Evolutionary conservation across 2,888 invertebrate genomes (phyloP), one percentile per base, ranked within the genome.

Genomic region (Caenorhabditis uteleia): DNA sequence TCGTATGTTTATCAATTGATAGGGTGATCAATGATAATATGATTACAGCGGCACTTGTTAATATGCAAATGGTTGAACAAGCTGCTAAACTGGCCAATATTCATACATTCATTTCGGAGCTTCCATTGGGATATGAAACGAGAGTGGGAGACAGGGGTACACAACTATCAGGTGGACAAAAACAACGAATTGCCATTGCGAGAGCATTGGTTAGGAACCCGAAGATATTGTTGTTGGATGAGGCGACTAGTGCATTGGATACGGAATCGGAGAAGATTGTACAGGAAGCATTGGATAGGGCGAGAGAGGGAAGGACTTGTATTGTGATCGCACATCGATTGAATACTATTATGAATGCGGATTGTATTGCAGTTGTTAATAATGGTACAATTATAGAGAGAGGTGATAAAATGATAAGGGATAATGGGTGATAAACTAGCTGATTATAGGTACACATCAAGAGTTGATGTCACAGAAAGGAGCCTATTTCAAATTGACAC

Each of bases 251-350:
- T n/a, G 75, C 75, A 3, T 43, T 75, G 27, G 75, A 75, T 29
- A 75, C 75, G 8, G 75, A 75, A 44, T 66, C 66, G 7, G 73
- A 75, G 83, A 84, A 68, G 57, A 67, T 74, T 36, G 92, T 93
- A 0, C 92, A 93, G 86, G 90, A 90, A 76, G 92, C 92, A 0
- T 83, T 93, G 59, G 91, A 93, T 50, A 16, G 84, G 79, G 86
- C 85, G 0, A 48, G 72, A 29, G 61, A 70, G 29, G 78, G 85
- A 16, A 75, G 86, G 45, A 86, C 86, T 0, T 85, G 85, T 12
- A 81, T 86, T 39, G 83, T 86, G 3, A 84, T 86, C 31, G 86
- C 86, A 18, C 85, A 85, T 70, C 65, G 87, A 23, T 85, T 86
- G 53, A 85, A 85, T 21, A 87, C 86, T 3, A 84, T 87, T 31